Percentiles rank a stretch among this genome's conserved stretches.
Conservation (phyloP, 1,140 invertebrate species). For the Xylocopa sonorina region DNA sequence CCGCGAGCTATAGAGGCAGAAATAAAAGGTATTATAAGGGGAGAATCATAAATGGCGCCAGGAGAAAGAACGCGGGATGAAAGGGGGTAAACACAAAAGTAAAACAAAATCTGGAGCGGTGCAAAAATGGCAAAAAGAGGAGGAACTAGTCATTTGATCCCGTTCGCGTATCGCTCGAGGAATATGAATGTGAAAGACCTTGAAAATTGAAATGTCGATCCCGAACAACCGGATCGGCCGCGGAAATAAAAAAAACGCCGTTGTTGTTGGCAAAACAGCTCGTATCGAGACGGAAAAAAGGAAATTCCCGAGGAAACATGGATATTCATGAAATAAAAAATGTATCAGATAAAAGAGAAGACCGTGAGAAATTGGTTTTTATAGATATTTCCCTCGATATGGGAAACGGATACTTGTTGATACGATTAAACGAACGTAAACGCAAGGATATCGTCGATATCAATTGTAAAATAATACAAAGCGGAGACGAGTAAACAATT, state of each 20-base stretch:
- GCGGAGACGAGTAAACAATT: too few relatives aligned
- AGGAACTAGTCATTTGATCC: constrained; percentile 1
- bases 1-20: too few relatives aligned
- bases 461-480: too few relatives aligned
- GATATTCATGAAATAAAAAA: too few relatives aligned
- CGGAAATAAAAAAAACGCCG: neutral
- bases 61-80: neutral
- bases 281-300: neutral
- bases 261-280: neutral
- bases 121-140: neutral
- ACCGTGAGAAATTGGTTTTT: too few relatives aligned
- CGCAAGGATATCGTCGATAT: too few relatives aligned
- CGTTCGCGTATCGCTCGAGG: neutral
- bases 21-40: neutral
- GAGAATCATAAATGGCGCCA: neutral
- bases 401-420: too few relatives aligned
- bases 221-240: neutral
- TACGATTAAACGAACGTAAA: too few relatives aligned
- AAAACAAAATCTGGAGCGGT: too few relatives aligned
- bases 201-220: neutral
- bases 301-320: too few relatives aligned
- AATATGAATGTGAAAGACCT: neutral
- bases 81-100: neutral
- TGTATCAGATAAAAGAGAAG: too few relatives aligned
- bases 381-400: too few relatives aligned